Percentiles rank a stretch among this genome's conserved stretches.
These are phyloP conservation scores for Lepidothrix coronata DNA, from an alignment of 2,113 vertebrate species.

Conservation along the genomic window DNA sequence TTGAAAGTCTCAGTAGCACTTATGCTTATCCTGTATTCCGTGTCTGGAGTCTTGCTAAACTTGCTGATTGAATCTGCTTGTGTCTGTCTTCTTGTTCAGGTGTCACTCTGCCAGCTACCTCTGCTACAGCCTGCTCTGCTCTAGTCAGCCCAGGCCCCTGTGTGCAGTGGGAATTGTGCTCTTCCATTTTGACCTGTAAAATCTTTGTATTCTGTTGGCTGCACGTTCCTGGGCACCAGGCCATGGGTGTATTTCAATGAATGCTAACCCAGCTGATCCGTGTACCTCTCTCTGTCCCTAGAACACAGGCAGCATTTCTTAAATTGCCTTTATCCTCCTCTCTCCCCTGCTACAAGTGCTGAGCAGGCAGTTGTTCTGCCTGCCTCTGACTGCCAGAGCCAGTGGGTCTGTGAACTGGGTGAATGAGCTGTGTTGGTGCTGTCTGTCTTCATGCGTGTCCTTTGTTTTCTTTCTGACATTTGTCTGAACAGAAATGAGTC, in stretches of 20 bases:
- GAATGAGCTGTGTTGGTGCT: neutral
- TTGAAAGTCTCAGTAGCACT: neutral
- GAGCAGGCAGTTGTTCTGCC: neutral
- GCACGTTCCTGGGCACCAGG: neutral
- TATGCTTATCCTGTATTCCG: neutral
- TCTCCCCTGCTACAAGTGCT: neutral
- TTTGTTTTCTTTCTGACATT: neutral
- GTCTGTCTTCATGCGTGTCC: neutral
- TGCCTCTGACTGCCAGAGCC: neutral
- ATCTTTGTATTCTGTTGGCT: neutral
- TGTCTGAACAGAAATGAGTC: neutral
- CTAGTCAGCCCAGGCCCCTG: neutral
- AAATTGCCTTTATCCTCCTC: neutral
- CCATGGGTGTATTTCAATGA: neutral
- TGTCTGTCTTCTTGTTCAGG: neutral
- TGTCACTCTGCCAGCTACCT: neutral
- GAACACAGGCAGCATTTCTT: neutral
- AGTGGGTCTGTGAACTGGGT: neutral
- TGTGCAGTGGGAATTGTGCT: rapidly evolving
- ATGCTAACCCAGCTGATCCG: neutral
- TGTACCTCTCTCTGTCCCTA: neutral
- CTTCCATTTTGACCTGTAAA: neutral
- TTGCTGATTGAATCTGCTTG: neutral
- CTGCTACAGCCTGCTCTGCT: rapidly evolving
- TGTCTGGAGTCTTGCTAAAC: neutral